These are phyloP conservation scores for Forbesichthys papilliferus DNA, from an alignment of 2,113 vertebrate genomes.

Conservation along the genomic window DNA sequence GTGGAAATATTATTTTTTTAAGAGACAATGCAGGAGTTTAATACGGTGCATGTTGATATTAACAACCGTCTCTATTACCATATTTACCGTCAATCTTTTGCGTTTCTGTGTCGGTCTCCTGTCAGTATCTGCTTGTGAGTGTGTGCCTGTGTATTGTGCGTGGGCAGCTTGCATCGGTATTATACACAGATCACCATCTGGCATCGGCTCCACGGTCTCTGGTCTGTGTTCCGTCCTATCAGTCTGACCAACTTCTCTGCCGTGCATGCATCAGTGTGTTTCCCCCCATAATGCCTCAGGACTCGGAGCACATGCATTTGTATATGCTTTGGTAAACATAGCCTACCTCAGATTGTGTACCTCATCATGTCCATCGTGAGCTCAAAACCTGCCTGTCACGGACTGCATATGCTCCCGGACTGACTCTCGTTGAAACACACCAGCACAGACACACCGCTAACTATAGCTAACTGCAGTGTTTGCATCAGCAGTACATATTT, in stretches of 20 bases:
- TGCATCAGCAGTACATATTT: conserved; percentile 29
- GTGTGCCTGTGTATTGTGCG: conserved; percentile 32
- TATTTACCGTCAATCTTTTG: neutral
- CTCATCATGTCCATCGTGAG: conserved; percentile 33
- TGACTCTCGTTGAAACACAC: neutral
- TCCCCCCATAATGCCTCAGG: conserved; percentile 22
- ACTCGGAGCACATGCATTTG: conserved; percentile 19
- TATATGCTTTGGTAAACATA: conserved; percentile 26
- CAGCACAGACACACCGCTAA: conserved; percentile 1
- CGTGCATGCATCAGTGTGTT: conserved; percentile 48
- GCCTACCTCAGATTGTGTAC: conserved; percentile 29
- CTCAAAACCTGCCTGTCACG: conserved; percentile 15
- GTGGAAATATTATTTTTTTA: too few relatives aligned
- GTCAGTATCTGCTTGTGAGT: conserved; percentile 37
- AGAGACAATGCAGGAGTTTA: too few relatives aligned
- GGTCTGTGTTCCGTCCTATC: conserved; percentile 59
- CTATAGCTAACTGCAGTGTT: neutral
- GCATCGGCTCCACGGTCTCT: conserved; percentile 53
- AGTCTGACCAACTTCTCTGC: conserved; percentile 53
- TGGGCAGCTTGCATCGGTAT: conserved; percentile 44
- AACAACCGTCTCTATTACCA: too few relatives aligned
- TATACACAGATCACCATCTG: conserved; percentile 61
- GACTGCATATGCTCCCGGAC: conserved; percentile 30
- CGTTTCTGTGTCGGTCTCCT: neutral
- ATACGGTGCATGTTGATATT: too few relatives aligned